Evolutionary conservation across 2,113 vertebrate genomes (phyloP).

Genomic region (Vombatus ursinus): DNA sequence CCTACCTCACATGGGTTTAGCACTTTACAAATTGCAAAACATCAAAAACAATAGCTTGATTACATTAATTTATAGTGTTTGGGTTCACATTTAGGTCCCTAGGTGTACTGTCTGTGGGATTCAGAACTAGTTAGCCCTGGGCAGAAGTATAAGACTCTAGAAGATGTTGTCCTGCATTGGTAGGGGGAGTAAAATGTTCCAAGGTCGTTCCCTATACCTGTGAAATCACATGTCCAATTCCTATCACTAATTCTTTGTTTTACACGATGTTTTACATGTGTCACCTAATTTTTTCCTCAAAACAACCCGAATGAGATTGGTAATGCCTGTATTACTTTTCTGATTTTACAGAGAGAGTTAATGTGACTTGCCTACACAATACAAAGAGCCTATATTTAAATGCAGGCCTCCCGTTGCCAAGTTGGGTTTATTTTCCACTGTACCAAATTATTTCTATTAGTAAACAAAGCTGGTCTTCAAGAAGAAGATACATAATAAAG

Average conservation of each 20-base stretch:
- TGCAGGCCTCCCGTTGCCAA: neutral
- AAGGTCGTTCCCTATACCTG: neutral
- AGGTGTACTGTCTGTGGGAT: neutral
- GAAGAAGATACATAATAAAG: neutral
- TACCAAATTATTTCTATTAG: neutral
- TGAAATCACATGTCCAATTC: neutral
- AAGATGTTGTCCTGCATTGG: neutral
- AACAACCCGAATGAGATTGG: neutral
- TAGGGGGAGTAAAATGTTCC: neutral
- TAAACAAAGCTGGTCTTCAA: neutral
- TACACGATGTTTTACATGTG: neutral
- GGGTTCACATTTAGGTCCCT: neutral
- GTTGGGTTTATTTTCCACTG: neutral
- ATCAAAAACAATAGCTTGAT: neutral
- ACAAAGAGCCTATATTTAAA: neutral
- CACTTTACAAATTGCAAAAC: neutral
- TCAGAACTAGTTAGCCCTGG: neutral
- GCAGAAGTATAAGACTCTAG: fast-evolving
- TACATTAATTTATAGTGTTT: too few species aligned
- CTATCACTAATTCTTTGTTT: neutral
- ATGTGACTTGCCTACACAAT: neutral
- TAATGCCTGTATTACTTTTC: neutral
- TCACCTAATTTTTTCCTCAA: neutral
- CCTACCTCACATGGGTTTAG: neutral
- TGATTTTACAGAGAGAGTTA: neutral